Conservation (phyloP, 2,113 vertebrate species). For the Rutilus rutilus region DNA sequence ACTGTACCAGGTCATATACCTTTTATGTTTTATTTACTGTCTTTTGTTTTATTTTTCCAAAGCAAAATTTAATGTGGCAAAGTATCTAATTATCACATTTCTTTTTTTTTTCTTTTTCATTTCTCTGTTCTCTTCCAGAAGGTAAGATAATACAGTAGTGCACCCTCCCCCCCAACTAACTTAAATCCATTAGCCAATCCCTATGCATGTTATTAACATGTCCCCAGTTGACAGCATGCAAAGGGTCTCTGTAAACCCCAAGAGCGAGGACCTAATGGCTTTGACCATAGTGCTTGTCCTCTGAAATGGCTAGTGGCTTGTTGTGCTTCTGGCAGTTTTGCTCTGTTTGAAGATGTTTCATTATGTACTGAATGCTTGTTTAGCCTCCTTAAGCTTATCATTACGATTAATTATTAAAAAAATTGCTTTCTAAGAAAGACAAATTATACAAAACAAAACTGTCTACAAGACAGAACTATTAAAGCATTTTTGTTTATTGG, state of each 20-base stretch:
- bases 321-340: slow-evolving; percentile 37
- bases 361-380: background rate
- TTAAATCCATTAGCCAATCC: slow-evolving; percentile 56
- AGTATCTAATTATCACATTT: slow-evolving; percentile 72
- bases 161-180: slow-evolving; percentile 65
- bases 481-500: background rate
- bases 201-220: slow-evolving; percentile 75
- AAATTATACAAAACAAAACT: background rate
- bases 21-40: background rate
- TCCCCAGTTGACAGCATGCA: slow-evolving; percentile 43
- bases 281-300: slow-evolving; percentile 50
- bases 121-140: slow-evolving; percentile 82
- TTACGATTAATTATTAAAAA: background rate
- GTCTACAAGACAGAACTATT: background rate
- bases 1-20: background rate
- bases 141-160: slow-evolving; percentile 76
- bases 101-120: slow-evolving; percentile 69
- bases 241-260: slow-evolving; percentile 12
- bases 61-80: background rate
- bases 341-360: background rate
- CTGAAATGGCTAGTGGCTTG: slow-evolving; percentile 25
- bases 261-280: slow-evolving; percentile 43
- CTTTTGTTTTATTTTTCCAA: slow-evolving; percentile 12
- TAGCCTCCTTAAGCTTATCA: no score
- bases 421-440: background rate